phyloP scores from a whole-genome alignment of 2,888 invertebrate species.

The Cephus nigrinus region DNA sequence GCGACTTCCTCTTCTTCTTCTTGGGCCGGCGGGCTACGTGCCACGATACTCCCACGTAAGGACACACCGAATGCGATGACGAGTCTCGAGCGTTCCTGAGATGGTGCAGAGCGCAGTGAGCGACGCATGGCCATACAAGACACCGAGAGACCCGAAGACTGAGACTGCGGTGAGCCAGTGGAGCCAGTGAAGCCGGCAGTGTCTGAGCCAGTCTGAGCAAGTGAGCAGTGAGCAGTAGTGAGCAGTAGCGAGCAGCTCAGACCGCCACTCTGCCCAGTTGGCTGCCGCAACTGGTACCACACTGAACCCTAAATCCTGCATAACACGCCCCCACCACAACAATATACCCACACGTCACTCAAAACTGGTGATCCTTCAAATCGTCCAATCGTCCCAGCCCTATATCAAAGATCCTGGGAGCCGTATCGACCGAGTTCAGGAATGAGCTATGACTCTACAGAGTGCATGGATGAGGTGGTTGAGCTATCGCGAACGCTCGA shows the following conservation, averaged over 20 bases:
- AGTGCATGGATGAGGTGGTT: too few species aligned
- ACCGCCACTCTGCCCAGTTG: constrained; percentile 25
- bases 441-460: too few species aligned
- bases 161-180: constrained; percentile 34
- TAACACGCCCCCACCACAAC: constrained; percentile 41
- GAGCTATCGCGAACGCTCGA: too few species aligned
- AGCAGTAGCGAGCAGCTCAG: constrained; percentile 7
- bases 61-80: background rate
- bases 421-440: too few species aligned
- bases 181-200: constrained; percentile 17
- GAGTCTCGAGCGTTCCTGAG: background rate
- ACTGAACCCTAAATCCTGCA: constrained; percentile 51
- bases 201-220: constrained; percentile 12
- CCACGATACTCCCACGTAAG: background rate
- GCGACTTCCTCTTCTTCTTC: background rate
- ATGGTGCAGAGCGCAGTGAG: constrained; percentile 23
- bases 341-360: too few species aligned
- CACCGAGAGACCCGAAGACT: constrained; percentile 47
- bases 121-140: constrained; percentile 54
- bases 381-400: too few species aligned
- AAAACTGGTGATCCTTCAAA: too few species aligned
- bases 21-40: constrained; percentile 2
- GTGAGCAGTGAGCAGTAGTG: constrained; percentile 15
- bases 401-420: too few species aligned
- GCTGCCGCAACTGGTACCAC: constrained; percentile 26